Evolutionary conservation across 2,797 vertebrate species (phyloP), one percentile per base, ranked within the genome.

Genomic region (Limnodromus scolopaceus): DNA sequence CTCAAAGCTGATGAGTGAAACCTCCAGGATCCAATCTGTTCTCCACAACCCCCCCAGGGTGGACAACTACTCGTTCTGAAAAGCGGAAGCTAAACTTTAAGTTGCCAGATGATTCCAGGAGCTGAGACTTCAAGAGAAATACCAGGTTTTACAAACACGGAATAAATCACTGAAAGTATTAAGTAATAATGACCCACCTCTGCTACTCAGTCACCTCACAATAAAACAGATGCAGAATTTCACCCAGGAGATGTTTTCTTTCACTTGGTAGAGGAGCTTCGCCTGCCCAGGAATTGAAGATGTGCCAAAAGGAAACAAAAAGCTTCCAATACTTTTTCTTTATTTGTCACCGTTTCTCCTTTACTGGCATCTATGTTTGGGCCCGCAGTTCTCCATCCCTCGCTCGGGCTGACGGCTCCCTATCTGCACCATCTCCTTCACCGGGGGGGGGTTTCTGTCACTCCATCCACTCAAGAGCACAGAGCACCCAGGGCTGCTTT

Each of bases 391-490:
- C 48, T 68, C 71, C 65, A 69, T 36, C 38, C 34, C 69, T 78
- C 30, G 34, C 60, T 87, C 16, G 16, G 55, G 28, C 64, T 71
- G 22, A 28, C 4, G n/a, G 4, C 41, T 68, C 69, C 25, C 13
- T 10, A 3, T 18, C 53, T 49, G 53, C 92, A 74, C 32, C 49
- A 10, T 57, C 76, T 69, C 28, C 63, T 53, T 66, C 51, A n/a
- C 18, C 9, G 2, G 2, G 55, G 58, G 22, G 11, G 55, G 58
- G 22, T 10, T 89, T 39, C 72, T 64, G 36, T 22, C 74, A 43
- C 72, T 68, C 45, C 51, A 63, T 32, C 57, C 46, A 4, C 49
- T 3, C 1, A 28, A 13, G 10, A 76, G 45, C 0, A 0, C 32
- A 55, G 64, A 45, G 28, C 53, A 45, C 36, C n/a, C 0, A 1